Evolutionary conservation across 2,888 invertebrate species (phyloP).

Genomic region (Drosophila lacicola): DNA sequence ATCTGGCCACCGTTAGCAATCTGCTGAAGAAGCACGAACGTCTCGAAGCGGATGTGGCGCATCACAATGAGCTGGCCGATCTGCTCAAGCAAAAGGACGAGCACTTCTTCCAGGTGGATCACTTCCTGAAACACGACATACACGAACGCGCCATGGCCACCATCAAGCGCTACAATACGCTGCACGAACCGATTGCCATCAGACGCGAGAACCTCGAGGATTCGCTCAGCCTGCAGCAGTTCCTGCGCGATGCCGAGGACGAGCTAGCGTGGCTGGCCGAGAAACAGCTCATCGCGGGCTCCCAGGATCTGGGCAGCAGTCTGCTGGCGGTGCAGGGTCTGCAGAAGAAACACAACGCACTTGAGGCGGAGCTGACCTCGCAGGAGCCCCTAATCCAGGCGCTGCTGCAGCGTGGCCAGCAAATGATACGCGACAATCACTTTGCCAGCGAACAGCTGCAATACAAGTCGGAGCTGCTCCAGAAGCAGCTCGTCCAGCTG

Average conservation of each 20-base stretch:
- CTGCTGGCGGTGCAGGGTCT: constrained; percentile 93
- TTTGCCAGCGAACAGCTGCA: constrained; percentile 89
- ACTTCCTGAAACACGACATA: constrained; percentile 96
- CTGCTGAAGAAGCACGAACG: constrained; percentile 92
- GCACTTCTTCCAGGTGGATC: constrained; percentile 91
- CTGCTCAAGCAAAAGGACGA: constrained; percentile 92
- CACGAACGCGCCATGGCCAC: constrained; percentile 89
- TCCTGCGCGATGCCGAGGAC: constrained; percentile 96
- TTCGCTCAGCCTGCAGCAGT: constrained; percentile 94
- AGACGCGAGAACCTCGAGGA: constrained; percentile 96
- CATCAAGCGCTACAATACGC: constrained; percentile 90
- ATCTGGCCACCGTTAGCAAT: constrained; percentile 93
- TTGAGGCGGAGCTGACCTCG: constrained; percentile 95
- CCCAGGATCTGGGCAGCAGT: constrained; percentile 88
- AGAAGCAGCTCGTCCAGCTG: constrained; percentile 89
- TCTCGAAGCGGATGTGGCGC: constrained; percentile 94
- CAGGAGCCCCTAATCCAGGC: constrained; percentile 93
- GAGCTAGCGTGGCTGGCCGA: constrained; percentile 96
- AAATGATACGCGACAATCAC: constrained; percentile 93
- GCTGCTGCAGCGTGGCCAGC: constrained; percentile 90
- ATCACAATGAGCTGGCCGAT: constrained; percentile 93
- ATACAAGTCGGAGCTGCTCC: constrained; percentile 86
- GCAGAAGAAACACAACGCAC: constrained; percentile 96
- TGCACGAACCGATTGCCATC: constrained; percentile 96
- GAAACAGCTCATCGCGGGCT: constrained; percentile 89